phyloP scores from a whole-genome alignment of 1,140 invertebrate species.

The Tigriopus japonicus region DNA sequence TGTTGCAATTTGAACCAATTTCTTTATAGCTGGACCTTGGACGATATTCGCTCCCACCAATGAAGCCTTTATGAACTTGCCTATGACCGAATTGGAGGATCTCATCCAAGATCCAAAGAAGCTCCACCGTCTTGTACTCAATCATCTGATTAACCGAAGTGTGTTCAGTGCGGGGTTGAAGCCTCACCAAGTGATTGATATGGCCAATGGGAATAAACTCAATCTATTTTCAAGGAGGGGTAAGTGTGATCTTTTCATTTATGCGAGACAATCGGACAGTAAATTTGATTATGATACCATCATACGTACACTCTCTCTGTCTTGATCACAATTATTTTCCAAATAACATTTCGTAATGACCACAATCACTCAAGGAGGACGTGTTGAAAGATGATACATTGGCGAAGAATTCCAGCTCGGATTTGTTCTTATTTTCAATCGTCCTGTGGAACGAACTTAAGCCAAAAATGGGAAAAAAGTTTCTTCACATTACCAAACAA shows the following conservation, averaged over 20 bases:
- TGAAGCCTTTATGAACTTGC: constrained; percentile 4
- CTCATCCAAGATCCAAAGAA: background rate
- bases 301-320: too few relatives aligned
- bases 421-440: too few relatives aligned
- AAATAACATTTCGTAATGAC: too few relatives aligned
- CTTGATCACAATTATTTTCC: too few relatives aligned
- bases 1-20: background rate
- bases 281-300: too few relatives aligned
- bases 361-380: too few relatives aligned
- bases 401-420: too few relatives aligned
- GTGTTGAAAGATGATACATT: too few relatives aligned
- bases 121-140: background rate
- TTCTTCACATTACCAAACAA: too few relatives aligned
- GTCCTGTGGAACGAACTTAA: too few relatives aligned
- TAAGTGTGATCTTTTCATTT: background rate
- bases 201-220: constrained; percentile 5
- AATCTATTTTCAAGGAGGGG: background rate
- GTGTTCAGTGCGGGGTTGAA: background rate
- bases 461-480: too few relatives aligned
- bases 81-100: background rate
- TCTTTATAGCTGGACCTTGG: constrained; percentile 1
- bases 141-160: background rate
- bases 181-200: background rate
- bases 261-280: too few relatives aligned
- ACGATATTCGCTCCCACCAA: constrained; percentile 4